These are phyloP conservation scores for Linyphia triangularis DNA, from an alignment of 2,888 invertebrate genomes.

Conservation along the genomic window DNA sequence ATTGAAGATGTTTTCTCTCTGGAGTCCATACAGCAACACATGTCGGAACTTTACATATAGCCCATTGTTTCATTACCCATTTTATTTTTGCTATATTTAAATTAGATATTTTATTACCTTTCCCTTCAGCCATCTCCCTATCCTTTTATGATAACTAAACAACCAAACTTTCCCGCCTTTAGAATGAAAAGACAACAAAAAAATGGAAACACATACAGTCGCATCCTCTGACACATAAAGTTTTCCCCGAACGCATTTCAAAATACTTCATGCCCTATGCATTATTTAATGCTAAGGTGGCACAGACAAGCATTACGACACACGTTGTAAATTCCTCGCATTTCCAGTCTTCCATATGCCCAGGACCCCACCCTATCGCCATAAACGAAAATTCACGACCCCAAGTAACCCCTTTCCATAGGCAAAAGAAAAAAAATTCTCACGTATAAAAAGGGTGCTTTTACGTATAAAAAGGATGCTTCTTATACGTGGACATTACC, in stretches of 20 bases:
- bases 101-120: no score
- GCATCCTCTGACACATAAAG: conserved; percentile 21
- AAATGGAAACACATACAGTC: no score
- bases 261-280: conserved; percentile 32
- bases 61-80: no score
- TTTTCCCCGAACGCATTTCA: conserved; percentile 11
- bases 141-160: no score
- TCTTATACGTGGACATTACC: conserved; percentile 36
- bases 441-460: background rate
- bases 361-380: background rate
- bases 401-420: conserved; percentile 17
- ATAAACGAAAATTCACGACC: conserved; percentile 47
- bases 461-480: background rate
- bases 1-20: no score
- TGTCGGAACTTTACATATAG: no score
- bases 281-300: conserved; percentile 38
- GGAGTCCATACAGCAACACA: no score
- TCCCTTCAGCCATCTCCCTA: no score
- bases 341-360: background rate
- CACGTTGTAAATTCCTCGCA: background rate
- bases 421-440: background rate
- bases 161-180: no score
- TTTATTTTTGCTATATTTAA: no score
- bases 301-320: no score
- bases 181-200: no score